These are phyloP conservation scores for Synergus laeviventris DNA, from an alignment of 2,888 invertebrate species.

Conservation along the genomic window DNA sequence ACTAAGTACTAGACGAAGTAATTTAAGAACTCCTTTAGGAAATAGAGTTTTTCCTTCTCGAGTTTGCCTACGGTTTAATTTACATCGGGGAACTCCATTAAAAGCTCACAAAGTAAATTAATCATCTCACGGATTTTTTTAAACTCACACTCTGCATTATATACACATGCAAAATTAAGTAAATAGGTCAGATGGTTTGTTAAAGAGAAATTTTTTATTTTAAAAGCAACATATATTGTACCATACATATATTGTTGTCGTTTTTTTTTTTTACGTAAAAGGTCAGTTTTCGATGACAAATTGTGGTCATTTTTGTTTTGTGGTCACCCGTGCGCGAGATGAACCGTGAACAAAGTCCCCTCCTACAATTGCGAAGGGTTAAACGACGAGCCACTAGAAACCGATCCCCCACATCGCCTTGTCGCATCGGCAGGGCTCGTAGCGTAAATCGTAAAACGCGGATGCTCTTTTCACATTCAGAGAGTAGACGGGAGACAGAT, in stretches of 20 bases:
- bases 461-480: constrained; percentile 72
- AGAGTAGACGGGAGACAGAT: constrained; percentile 64
- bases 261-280: no score
- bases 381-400: constrained; percentile 75
- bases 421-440: constrained; percentile 49
- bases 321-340: constrained; percentile 45
- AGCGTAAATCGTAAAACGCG: constrained; percentile 56
- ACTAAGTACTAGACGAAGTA: not conserved
- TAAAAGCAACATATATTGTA: no score
- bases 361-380: constrained; percentile 66
- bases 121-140: no score
- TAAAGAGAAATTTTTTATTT: no score
- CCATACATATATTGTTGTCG: no score
- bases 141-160: no score
- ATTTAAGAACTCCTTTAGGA: not conserved
- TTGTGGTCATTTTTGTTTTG: no score
- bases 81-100: not conserved
- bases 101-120: no score
- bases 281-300: no score
- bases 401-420: constrained; percentile 61
- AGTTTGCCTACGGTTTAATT: constrained; percentile 41
- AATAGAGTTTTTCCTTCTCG: constrained; percentile 16
- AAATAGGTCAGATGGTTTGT: no score
- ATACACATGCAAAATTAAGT: no score
- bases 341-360: constrained; percentile 43